Percentiles rank a stretch among this genome's conserved stretches.
phyloP scores from a whole-genome alignment of 2,113 vertebrate species.

The Xerus inauris region DNA sequence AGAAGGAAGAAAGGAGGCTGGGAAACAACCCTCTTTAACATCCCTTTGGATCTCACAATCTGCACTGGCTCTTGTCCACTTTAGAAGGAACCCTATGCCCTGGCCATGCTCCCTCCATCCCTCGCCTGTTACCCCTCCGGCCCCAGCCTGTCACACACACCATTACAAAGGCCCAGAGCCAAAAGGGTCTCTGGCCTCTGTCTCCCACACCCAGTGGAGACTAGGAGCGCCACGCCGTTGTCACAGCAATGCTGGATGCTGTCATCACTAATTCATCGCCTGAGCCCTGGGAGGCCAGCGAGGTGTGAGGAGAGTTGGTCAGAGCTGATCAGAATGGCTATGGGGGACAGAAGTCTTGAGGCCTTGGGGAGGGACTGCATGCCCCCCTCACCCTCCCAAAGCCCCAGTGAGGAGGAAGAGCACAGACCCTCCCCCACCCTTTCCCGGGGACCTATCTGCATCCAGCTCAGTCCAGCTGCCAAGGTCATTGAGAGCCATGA shows the following conservation, averaged over 20 bases:
- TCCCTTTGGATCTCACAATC: background rate
- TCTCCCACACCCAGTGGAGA: background rate
- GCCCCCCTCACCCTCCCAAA: background rate
- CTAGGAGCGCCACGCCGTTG: background rate
- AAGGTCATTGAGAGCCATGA: background rate
- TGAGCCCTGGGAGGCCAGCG: constrained; percentile 30
- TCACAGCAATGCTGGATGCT: constrained; percentile 69
- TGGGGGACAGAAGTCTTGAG: background rate
- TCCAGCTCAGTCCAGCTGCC: background rate
- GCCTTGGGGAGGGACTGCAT: background rate
- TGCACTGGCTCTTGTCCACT: background rate
- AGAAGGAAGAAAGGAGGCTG: background rate
- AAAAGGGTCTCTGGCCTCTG: constrained; percentile 55
- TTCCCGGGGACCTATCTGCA: background rate
- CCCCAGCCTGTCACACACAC: background rate
- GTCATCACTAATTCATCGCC: constrained; percentile 71
- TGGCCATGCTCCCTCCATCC: background rate
- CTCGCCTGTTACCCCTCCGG: background rate
- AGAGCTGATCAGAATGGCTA: background rate
- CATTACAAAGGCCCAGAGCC: constrained; percentile 11
- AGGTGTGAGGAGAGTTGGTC: constrained; percentile 67
- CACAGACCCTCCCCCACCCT: background rate
- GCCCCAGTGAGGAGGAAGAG: background rate
- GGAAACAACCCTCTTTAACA: background rate
- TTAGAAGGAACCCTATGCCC: background rate